Evolutionary conservation across 2,113 vertebrate species (phyloP).

Genomic region (Centropus bengalensis): DNA sequence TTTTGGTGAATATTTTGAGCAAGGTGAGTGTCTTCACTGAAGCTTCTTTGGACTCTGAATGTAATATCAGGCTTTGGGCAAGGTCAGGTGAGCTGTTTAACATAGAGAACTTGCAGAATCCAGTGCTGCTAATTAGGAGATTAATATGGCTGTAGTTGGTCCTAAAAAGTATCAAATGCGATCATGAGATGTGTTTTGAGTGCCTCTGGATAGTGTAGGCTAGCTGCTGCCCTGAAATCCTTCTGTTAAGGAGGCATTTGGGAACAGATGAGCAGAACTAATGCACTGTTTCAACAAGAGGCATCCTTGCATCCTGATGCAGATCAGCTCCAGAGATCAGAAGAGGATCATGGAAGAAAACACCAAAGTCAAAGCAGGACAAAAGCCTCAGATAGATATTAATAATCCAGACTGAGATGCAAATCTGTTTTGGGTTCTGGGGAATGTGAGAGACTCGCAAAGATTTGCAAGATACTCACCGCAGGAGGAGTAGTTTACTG

Average conservation of each 20-base stretch:
- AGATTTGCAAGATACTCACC: not conserved
- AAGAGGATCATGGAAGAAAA: not conserved
- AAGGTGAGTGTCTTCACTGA: not conserved
- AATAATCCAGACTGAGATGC: not conserved
- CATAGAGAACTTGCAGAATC: not conserved
- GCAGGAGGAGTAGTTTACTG: not conserved
- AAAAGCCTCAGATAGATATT: not conserved
- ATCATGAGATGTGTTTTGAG: not conserved
- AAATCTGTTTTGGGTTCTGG: not conserved
- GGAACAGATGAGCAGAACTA: not conserved
- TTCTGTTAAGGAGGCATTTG: not conserved
- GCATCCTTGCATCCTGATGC: not conserved
- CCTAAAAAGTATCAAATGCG: not conserved
- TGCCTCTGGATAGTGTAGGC: not conserved
- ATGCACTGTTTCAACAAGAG: not conserved
- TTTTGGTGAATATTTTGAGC: not conserved
- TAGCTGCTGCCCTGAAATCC: not conserved
- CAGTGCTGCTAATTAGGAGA: not conserved
- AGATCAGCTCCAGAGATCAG: not conserved
- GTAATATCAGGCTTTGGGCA: not conserved
- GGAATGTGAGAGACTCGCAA: not conserved
- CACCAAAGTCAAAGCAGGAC: not conserved
- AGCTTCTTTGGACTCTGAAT: not conserved
- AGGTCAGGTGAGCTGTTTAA: not conserved
- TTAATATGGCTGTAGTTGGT: not conserved